phyloP scores from a whole-genome alignment of 2,888 invertebrate species.

The Watsonalla cultraria region DNA sequence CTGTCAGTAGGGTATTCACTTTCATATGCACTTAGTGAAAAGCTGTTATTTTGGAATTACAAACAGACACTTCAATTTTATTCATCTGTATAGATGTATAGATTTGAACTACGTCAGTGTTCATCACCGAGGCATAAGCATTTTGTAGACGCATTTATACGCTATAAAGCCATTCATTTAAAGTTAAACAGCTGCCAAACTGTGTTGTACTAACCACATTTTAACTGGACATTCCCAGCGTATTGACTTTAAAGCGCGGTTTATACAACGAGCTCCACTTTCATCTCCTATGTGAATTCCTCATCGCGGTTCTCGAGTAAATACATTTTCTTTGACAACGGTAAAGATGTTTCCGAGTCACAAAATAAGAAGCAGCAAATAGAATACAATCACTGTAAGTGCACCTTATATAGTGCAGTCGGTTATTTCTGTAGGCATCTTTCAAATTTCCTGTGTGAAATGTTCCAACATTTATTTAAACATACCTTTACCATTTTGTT shows the following conservation, averaged over 20 bases:
- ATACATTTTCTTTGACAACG: constrained; percentile 22
- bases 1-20: no score
- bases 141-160: no score
- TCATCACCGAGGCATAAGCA: no score
- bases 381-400: constrained; percentile 51
- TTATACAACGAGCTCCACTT: constrained; percentile 7
- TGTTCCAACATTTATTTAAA: constrained; percentile 31
- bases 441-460: constrained; percentile 24
- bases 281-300: constrained; percentile 4
- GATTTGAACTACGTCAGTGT: no score
- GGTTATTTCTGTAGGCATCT: constrained; percentile 38
- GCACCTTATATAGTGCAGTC: constrained; percentile 39
- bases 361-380: constrained; percentile 35
- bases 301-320: constrained; percentile 13
- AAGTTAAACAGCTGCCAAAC: not conserved
- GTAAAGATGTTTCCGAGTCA: constrained; percentile 19
- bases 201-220: not conserved
- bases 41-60: no score
- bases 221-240: not conserved
- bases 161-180: no score
- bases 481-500: constrained; percentile 22
- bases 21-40: no score
- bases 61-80: no score
- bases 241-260: constrained; percentile 4
- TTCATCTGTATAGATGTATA: no score